Evolutionary conservation across 2,888 invertebrate genomes (phyloP).

Genomic region (Zootermopsis nevadensis): DNA sequence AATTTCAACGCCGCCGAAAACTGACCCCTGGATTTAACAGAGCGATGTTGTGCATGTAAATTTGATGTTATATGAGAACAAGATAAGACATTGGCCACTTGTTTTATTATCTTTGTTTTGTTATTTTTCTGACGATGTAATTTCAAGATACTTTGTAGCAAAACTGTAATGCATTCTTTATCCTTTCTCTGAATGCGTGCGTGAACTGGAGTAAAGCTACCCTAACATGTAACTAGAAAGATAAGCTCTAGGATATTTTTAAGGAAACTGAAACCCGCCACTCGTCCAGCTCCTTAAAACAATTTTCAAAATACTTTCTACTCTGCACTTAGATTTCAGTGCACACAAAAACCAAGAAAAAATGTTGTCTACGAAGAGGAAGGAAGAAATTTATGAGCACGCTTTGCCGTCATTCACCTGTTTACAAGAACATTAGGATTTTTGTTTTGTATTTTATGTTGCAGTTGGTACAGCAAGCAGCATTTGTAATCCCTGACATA

Average conservation of each 20-base stretch:
- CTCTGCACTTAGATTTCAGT: constrained; percentile 9
- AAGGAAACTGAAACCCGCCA: constrained; percentile 4
- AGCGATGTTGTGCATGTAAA: neutral
- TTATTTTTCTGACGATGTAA: neutral
- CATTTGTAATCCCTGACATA: neutral
- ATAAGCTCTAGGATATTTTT: neutral
- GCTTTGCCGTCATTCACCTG: constrained; percentile 44
- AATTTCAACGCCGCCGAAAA: neutral
- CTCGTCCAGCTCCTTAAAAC: neutral
- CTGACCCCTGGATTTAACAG: neutral
- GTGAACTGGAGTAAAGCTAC: constrained; percentile 13
- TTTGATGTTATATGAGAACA: neutral
- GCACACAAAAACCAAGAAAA: constrained; percentile 8
- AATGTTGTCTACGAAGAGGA: neutral
- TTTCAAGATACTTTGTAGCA: constrained; percentile 9
- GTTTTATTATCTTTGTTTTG: neutral
- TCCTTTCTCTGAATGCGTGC: neutral
- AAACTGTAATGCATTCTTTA: neutral
- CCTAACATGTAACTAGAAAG: neutral
- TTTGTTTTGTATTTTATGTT: neutral
- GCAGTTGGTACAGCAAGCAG: neutral
- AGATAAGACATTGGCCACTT: constrained; percentile 19
- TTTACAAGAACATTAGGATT: constrained; percentile 44
- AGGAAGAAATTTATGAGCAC: constrained; percentile 39
- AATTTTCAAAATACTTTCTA: neutral